Base-by-base conservation (phyloP, 2,797 vertebrate genomes). In the Clarias fuscus region DNA sequence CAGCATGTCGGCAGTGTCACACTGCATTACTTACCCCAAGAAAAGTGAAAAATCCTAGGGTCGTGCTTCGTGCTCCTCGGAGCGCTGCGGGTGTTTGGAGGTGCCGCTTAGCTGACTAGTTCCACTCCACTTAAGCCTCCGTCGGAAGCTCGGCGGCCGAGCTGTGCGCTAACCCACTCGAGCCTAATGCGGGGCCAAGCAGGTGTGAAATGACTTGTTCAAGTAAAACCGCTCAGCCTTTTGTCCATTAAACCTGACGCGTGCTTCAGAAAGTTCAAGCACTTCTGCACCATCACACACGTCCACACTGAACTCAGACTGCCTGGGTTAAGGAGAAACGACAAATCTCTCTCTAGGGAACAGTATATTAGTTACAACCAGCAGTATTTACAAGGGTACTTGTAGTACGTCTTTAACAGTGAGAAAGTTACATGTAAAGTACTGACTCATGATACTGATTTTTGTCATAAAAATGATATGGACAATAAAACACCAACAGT, bases 171-270 rank as follows among this genome's bases (percentile, higher is more conserved):
- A 85, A 90, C 86, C 88, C 84, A 83, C 86, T 88, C 86, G 84
- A 86, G 89, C 87, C 86, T 89, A 89, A 89, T 86, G 87, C 85
- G 78, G 75, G 84, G 88, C 83, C 73, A 76, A 89, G 86, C 87
- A 68, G 89, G 70, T 58, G 76, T 87, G 86, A 90, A 90, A 89
- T 87, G 81, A 88, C 84, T 88, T 85, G 75, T 88, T 89, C 83
- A 75, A 89, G 88, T 85, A 89, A 89, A 88, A 89, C 72, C 68
- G 64, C 76, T 82, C 70, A 86, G 83, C 64, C 62, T 84, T 82
- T 85, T 85, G 80, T 89, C 85, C 80, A 88, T 87, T 88, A 87
- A 88, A 85, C 83, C 85, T 86, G 68, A 58, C 40, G 75, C 22
- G 67, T 37, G 82, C 86, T 81, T 89, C 83, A 89, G 85, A 88